Evolutionary conservation across 2,113 vertebrate species (phyloP).

Genomic region (Calcarius ornatus): DNA sequence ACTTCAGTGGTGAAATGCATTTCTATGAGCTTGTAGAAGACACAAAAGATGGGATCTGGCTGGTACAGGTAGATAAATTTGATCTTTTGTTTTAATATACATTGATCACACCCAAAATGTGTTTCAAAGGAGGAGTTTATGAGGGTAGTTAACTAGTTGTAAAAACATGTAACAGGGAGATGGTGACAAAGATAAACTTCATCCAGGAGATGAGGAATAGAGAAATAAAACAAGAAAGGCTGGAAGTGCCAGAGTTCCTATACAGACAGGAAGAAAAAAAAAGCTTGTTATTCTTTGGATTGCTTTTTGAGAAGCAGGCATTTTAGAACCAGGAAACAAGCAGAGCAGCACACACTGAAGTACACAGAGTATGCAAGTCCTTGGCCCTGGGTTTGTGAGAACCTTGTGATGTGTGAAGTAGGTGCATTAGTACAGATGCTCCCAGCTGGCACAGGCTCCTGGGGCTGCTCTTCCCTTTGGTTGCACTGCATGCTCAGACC

Average conservation of each 20-base stretch:
- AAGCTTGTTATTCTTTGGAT: neutral
- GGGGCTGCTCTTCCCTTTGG: neutral
- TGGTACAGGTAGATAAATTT: conserved; percentile 86
- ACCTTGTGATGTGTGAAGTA: neutral
- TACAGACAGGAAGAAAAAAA: neutral
- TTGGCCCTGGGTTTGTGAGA: neutral
- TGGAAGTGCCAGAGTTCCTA: neutral
- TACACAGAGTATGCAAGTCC: neutral
- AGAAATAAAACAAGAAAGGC: neutral
- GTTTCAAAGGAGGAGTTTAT: neutral
- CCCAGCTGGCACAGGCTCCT: neutral
- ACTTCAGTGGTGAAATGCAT: conserved; percentile 97
- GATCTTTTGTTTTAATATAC: neutral
- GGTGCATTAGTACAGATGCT: neutral
- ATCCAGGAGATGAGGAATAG: neutral
- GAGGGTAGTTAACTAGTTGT: neutral
- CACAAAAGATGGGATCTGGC: conserved; percentile 98
- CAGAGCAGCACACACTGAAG: neutral
- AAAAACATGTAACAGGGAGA: neutral
- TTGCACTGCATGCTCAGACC: neutral
- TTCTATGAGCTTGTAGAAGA: conserved; percentile 98
- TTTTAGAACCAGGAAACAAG: neutral
- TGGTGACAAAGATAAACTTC: neutral
- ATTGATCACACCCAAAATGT: neutral
- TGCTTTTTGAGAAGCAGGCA: neutral